Conservation (phyloP, 2,888 invertebrate genomes). For the Entomobrya multifasciata region DNA sequence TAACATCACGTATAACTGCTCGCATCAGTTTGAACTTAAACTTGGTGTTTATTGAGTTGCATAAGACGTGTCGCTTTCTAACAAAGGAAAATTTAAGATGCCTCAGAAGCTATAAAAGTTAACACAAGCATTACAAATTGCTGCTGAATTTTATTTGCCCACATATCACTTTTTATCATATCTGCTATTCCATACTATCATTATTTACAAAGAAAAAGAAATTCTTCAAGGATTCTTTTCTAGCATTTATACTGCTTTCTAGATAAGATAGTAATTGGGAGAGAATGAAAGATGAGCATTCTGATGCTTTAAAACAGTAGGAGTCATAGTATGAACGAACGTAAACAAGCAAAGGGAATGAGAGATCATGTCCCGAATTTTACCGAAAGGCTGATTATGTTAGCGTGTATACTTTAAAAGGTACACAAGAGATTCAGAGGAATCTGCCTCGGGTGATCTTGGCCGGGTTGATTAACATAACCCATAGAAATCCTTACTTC, state of each 20-base stretch:
- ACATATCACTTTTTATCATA: slow-evolving; percentile 31
- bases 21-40: neutral
- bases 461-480: slow-evolving; percentile 26
- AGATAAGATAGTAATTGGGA: slow-evolving; percentile 1
- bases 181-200: slow-evolving; percentile 15
- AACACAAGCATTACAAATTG: slow-evolving; percentile 46
- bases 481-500: neutral
- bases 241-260: neutral
- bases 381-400: slow-evolving; percentile 8
- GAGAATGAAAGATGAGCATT: neutral
- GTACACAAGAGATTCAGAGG: neutral
- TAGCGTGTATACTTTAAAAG: slow-evolving; percentile 7
- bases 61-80: neutral
- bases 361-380: slow-evolving; percentile 31
- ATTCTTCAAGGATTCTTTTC: neutral
- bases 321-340: neutral
- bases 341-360: neutral
- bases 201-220: neutral
- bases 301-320: neutral
- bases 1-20: neutral
- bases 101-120: slow-evolving; percentile 35
- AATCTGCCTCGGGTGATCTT: slow-evolving; percentile 5
- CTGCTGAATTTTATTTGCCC: slow-evolving; percentile 18
- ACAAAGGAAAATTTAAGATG: slow-evolving; percentile 3
- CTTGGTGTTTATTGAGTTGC: slow-evolving; percentile 3